phyloP scores from a whole-genome alignment of 2,888 invertebrate species.

The Harpalus rufipes region DNA sequence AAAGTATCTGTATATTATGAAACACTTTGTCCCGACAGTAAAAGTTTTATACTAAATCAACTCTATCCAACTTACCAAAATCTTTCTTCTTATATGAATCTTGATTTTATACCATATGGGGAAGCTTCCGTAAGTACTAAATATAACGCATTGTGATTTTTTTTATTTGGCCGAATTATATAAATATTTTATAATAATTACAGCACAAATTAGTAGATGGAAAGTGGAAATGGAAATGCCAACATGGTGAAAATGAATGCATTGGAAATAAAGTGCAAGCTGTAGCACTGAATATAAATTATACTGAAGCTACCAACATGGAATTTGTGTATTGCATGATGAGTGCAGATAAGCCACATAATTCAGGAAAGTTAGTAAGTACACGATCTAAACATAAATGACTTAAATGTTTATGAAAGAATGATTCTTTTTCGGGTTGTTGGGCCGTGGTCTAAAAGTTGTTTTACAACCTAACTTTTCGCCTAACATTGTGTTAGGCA shows the following conservation, averaged over 20 bases:
- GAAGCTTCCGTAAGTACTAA: conserved; percentile 68
- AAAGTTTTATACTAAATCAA: conserved; percentile 77
- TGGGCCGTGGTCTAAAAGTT: too few species aligned
- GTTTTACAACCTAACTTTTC: too few species aligned
- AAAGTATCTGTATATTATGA: conserved; percentile 79
- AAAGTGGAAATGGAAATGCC: conserved; percentile 76
- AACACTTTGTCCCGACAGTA: conserved; percentile 79
- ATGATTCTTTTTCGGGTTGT: too few species aligned
- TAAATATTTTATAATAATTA: conserved; percentile 31
- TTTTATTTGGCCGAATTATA: not conserved
- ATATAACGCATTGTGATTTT: not conserved
- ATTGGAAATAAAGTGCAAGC: conserved; percentile 78
- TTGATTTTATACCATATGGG: conserved; percentile 71
- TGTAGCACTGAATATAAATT: conserved; percentile 76
- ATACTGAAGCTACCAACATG: conserved; percentile 69
- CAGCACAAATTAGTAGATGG: conserved; percentile 69
- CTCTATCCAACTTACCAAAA: conserved; percentile 75
- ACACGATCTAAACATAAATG: not conserved
- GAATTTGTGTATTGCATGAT: conserved; percentile 77
- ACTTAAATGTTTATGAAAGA: too few species aligned
- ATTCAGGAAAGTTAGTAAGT: conserved; percentile 57
- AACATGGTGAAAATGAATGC: conserved; percentile 79
- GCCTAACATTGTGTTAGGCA: too few species aligned
- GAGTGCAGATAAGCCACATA: conserved; percentile 67
- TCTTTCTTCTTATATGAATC: conserved; percentile 66